Conservation (phyloP, 2,113 vertebrate genomes). For the Tragelaphus imberbis region DNA sequence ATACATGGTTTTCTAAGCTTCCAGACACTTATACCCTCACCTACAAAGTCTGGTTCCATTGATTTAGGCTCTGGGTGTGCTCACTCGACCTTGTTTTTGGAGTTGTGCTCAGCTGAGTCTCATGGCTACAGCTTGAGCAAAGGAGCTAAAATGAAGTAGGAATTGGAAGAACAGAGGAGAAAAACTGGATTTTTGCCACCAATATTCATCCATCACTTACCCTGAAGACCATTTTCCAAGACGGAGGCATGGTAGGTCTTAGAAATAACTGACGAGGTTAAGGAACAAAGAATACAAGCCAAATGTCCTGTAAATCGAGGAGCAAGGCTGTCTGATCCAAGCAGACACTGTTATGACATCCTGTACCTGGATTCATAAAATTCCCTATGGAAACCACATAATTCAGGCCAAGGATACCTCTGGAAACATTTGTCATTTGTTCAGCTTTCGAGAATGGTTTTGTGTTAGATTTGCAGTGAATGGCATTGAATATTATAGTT, state of each 20-base stretch:
- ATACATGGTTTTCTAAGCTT: background rate
- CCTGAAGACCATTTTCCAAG: conserved; percentile 1
- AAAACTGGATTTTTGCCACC: background rate
- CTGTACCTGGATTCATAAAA: conserved; percentile 3
- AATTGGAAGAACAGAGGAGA: conserved; percentile 31
- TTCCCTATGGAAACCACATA: background rate
- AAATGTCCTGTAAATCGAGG: conserved; percentile 24
- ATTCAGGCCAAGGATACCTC: background rate
- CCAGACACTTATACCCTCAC: background rate
- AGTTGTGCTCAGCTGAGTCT: background rate
- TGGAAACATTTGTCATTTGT: background rate
- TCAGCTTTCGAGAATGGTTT: conserved; percentile 22
- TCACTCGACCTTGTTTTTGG: background rate
- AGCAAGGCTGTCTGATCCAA: background rate
- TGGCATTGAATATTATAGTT: background rate
- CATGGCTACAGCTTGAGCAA: background rate
- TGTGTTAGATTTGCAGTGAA: conserved; percentile 27
- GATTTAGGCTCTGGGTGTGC: background rate
- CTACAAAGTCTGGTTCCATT: background rate
- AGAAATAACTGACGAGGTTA: background rate
- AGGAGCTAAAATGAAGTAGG: conserved; percentile 29
- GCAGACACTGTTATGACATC: background rate
- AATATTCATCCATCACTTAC: background rate
- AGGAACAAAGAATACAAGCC: background rate
- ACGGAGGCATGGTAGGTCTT: background rate